Base-by-base conservation (phyloP, 2,797 vertebrate genomes). In the Ispidina picta region DNA sequence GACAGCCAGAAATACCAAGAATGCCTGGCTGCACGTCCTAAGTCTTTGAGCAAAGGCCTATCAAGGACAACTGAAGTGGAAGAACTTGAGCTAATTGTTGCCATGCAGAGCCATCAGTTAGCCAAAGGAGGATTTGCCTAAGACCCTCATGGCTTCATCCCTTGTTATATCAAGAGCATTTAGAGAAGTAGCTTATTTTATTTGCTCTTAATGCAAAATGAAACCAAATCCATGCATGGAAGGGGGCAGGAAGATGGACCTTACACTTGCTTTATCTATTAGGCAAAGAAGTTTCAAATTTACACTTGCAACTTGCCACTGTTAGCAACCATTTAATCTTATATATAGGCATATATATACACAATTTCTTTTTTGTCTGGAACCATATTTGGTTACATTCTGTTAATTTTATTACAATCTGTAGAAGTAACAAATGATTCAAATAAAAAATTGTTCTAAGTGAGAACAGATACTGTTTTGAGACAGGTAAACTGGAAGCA, bases 21-120 rank as follows among this genome's bases (percentile, higher is more conserved):
- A 12, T 7, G 10, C 1, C 49, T 25, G 12, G 44, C 48, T 4
- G 0, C 10, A 23, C 2, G 5, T 8, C 55, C 11, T 6, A 8
- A 31, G 44, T 9, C 5, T 52, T 19, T 6, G 22, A 19, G 51
- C 14, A 39, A 69, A 20, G 64, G 54, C 22, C 4, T 5, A 20
- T 16, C 20, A 48, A n/a, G 20, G 33, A 12, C 12, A 31, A 48
- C 33, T 21, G 2, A 31, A 18, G 18, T 15, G 18, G 56, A 44
- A 55, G 35, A 46, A 2, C 25, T 23, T 3, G 2, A 21, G 29
- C 28, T 58, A 35, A 26, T 58, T 28, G 58, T 0, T 7, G 55
- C 9, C 56, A 65, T 11, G n/a, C 17, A 37, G 62, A 64, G 71
- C 25, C 46, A 63, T 17, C 9, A 51, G 64, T 66, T 28, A 18